Conservation (phyloP, 30 jellyfish, hydroid and myxozoan species). For the Hydractinia symbiolongicarpus region DNA sequence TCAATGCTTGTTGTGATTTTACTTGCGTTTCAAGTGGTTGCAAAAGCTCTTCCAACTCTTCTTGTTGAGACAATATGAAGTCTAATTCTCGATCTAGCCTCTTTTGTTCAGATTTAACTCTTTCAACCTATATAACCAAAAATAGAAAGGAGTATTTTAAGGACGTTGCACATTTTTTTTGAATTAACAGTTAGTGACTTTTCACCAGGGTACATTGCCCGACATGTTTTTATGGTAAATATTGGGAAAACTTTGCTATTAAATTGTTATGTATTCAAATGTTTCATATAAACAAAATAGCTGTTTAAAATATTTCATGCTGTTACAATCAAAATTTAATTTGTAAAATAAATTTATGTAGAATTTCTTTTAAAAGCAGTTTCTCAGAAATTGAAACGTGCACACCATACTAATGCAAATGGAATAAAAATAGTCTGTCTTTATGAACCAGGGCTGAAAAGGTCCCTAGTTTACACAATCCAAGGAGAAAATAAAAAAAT, state of each 20-base stretch:
- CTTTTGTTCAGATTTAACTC: constrained; percentile 82
- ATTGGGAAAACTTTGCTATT: background rate
- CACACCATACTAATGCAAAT: too few relatives aligned
- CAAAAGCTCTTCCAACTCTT: constrained; percentile 81
- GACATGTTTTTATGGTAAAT: too few relatives aligned
- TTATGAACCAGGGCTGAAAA: too few relatives aligned
- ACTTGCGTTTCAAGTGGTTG: constrained; percentile 72
- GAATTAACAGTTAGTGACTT: background rate
- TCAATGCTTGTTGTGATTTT: constrained; percentile 59
- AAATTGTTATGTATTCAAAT: background rate
- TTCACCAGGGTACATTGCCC: background rate
- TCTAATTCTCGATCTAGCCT: constrained; percentile 90
- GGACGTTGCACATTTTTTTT: background rate
- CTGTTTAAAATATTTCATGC: too few relatives aligned
- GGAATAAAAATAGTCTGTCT: too few relatives aligned
- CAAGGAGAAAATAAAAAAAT: too few relatives aligned
- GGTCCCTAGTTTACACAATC: too few relatives aligned
- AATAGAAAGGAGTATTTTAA: background rate
- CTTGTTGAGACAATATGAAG: constrained; percentile 84
- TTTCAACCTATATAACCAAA: constrained; percentile 34
- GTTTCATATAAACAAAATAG: too few relatives aligned
- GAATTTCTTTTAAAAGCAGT: too few relatives aligned
- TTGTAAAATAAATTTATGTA: too few relatives aligned
- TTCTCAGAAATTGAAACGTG: too few relatives aligned
- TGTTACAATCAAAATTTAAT: too few relatives aligned